Percentiles rank a stretch among this genome's conserved stretches.
Conservation (phyloP, 2,888 invertebrate species). For the Ramazzottius varieornatus region DNA sequence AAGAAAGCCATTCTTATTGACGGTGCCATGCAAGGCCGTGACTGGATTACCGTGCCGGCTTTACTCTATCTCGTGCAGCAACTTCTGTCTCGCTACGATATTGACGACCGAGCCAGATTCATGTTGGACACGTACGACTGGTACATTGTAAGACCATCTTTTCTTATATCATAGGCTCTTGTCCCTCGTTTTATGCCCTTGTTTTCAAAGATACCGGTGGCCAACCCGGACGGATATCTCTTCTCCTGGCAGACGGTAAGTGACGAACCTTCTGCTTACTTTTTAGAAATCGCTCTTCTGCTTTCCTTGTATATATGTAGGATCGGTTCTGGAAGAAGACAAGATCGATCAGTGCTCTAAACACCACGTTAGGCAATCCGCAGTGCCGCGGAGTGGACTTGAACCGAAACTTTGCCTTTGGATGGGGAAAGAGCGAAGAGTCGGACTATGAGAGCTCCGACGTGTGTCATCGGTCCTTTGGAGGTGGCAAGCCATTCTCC, state of each 20-base stretch:
- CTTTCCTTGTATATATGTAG: too few relatives aligned
- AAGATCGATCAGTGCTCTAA: slow-evolving; percentile 11
- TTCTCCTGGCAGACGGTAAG: slow-evolving; percentile 5
- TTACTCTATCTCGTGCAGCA: background rate
- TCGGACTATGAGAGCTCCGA: background rate
- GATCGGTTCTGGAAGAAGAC: slow-evolving; percentile 19
- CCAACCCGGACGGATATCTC: slow-evolving; percentile 6
- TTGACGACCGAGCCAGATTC: background rate
- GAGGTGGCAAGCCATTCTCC: slow-evolving; percentile 9
- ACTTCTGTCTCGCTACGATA: background rate
- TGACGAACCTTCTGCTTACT: too few relatives aligned
- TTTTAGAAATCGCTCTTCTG: too few relatives aligned
- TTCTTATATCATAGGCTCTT: too few relatives aligned
- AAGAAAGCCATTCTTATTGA: background rate
- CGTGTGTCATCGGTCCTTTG: background rate
- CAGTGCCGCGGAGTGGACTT: slow-evolving; percentile 18
- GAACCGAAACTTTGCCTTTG: slow-evolving; percentile 17
- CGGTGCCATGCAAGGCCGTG: background rate
- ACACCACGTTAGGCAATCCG: slow-evolving; percentile 5
- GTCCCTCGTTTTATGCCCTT: background rate
- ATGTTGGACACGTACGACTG: background rate
- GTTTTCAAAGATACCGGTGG: slow-evolving; percentile 4
- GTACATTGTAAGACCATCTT: too few relatives aligned
- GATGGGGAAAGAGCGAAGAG: slow-evolving; percentile 11
- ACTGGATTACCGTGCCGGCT: background rate